These are phyloP conservation scores for Phymanthus crucifer DNA, from an alignment of 92 coral and sea anemone genomes.

Conservation along the genomic window DNA sequence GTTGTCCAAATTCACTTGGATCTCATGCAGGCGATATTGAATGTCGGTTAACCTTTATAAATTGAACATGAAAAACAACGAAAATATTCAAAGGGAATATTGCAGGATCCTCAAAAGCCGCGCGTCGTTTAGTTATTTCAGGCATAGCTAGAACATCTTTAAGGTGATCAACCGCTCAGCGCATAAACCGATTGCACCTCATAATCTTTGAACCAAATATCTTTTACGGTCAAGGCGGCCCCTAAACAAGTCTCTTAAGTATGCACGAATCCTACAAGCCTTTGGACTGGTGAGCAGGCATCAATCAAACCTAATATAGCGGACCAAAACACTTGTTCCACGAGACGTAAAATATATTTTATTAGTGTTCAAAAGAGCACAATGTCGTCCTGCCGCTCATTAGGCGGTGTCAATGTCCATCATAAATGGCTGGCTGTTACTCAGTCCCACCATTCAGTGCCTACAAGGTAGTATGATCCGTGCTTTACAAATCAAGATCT, in stretches of 20 bases:
- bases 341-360: not conserved
- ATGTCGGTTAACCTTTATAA: not conserved
- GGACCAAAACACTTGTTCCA: not conserved
- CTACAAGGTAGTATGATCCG: not conserved
- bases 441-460: constrained; percentile 1
- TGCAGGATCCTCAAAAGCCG: not conserved
- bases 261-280: too few species aligned
- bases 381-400: constrained; percentile 18
- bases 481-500: not conserved
- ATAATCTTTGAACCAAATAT: not conserved
- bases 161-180: constrained; percentile 1
- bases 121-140: not conserved
- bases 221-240: not conserved
- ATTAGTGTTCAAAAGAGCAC: not conserved
- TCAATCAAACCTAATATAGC: too few species aligned
- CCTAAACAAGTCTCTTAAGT: not conserved
- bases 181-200: constrained; percentile 22
- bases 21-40: constrained; percentile 3
- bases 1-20: not conserved
- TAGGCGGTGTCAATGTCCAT: constrained; percentile 41
- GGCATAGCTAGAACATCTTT: too few species aligned
- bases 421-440: constrained; percentile 28
- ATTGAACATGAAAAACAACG: constrained; percentile 1
- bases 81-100: not conserved
- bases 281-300: too few species aligned